A percentile compares a stretch with the other conserved stretches of the same genome.
Evolutionary conservation across 2,888 invertebrate genomes (phyloP).

Genomic region (Ditylenchus weischeri): DNA sequence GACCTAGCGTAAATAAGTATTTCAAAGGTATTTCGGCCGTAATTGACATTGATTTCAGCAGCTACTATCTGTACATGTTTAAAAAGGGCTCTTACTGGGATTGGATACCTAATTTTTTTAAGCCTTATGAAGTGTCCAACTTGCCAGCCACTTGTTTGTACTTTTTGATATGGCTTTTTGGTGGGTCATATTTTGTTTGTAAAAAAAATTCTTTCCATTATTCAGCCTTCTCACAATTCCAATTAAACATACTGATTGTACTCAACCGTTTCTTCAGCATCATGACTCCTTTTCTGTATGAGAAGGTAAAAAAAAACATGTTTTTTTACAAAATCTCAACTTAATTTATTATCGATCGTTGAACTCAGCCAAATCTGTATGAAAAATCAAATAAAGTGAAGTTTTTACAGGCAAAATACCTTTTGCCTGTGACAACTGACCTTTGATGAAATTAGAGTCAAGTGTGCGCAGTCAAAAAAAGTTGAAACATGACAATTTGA

Average conservation of each 20-base stretch:
- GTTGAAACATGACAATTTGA: too few species aligned
- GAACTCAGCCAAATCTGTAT: too few species aligned
- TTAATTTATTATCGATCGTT: too few species aligned
- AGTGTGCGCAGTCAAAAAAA: too few species aligned
- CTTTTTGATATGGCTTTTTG: background rate
- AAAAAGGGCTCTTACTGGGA: background rate
- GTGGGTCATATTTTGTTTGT: background rate
- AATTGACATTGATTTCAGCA: background rate
- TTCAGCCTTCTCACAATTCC: background rate
- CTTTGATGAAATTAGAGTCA: too few species aligned
- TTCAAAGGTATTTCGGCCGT: background rate
- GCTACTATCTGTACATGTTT: slow-evolving; percentile 4
- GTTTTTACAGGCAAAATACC: too few species aligned
- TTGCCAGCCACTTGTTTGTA: slow-evolving; percentile 2
- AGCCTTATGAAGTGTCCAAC: background rate
- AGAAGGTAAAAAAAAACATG: background rate
- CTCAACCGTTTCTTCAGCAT: background rate
- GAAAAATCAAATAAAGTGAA: too few species aligned
- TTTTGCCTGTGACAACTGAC: too few species aligned
- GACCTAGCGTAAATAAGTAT: background rate
- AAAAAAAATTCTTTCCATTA: background rate
- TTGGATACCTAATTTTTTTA: background rate
- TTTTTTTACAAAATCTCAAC: too few species aligned
- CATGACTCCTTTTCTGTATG: background rate
- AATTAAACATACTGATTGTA: background rate